phyloP scores from a whole-genome alignment of 2,888 invertebrate species.

The Eucera pruinosa region DNA sequence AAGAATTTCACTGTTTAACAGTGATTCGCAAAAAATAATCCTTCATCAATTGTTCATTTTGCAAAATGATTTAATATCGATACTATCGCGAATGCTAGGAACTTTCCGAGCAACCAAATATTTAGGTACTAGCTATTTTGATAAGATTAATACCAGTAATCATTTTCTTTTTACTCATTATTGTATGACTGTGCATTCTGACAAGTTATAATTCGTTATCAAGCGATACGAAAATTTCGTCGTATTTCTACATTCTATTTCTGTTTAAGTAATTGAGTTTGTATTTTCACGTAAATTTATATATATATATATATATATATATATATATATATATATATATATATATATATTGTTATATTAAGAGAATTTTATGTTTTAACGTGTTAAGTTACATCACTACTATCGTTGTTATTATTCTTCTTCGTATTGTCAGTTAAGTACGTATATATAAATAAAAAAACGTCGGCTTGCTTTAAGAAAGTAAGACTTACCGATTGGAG shows the following conservation, averaged over 20 bases:
- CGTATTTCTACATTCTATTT: conserved; percentile 2
- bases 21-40: too few relatives aligned
- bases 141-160: conserved; percentile 7
- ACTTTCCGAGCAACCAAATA: too few relatives aligned
- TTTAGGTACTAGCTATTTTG: conserved; percentile 12
- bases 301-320: too few relatives aligned
- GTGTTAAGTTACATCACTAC: not conserved
- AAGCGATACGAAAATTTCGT: not conserved
- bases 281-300: not conserved
- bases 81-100: too few relatives aligned
- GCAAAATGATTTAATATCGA: too few relatives aligned
- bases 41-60: too few relatives aligned
- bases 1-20: too few relatives aligned
- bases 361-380: not conserved
- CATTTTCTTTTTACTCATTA: not conserved
- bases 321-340: too few relatives aligned
- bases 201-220: not conserved
- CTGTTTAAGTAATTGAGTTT: conserved; percentile 1
- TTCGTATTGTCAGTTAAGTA: not conserved
- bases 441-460: not conserved
- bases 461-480: not conserved
- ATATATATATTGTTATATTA: conserved; percentile 1
- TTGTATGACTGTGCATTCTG: not conserved
- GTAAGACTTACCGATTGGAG: not conserved
- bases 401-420: not conserved